Base-by-base conservation (phyloP, 2,888 invertebrate genomes). In the Caenorhabditis drosophilae region DNA sequence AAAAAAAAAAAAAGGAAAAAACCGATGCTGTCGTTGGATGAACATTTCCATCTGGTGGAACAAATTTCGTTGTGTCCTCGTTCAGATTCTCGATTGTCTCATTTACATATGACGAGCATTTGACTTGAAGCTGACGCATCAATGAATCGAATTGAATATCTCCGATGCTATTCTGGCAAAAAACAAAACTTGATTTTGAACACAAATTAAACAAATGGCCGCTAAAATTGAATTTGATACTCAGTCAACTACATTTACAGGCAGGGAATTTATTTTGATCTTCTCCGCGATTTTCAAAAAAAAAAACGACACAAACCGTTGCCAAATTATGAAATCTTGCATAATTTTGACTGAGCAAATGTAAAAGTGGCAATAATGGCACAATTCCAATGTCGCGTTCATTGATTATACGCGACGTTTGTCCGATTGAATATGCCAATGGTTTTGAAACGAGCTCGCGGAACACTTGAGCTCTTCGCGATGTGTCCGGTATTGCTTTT, bases 1-100 rank as follows among this genome's bases (percentile, higher is more conserved):
- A 41, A 34, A 15, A 27, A 31, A 42, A 11, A 12, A 22, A 11
- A 40, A 35, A 2, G 12, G 18, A 36, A n/a, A 44, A 22, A 6
- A 94, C 92, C 82, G 95, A 94, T 67, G 92, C 93, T 0, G 95
- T 94, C 61, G 94, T 87, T 85, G 97, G 94, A 84, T 96, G 96
- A 31, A 97, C 97, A 0, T 97, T 98, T 61, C 97, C 98, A 87
- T 98, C 98, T 84, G 90, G 91, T 0, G 97, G 94, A 81, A 96
- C 89, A 78, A 90, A 90, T 62, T 86, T 85, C 51, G 86, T 87
- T 38, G 58, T 63, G 18, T 70, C 72, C 15, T 66, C 68, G 35
- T 62, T 59, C 31, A 74, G 47, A 16, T 60, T 55, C 18, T 72
- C 74, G 6, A 72, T 62, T 1, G 58, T 62, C 44, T 72, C 71